Conservation (phyloP, 1,140 invertebrate genomes). For the Drosophila mayri region DNA sequence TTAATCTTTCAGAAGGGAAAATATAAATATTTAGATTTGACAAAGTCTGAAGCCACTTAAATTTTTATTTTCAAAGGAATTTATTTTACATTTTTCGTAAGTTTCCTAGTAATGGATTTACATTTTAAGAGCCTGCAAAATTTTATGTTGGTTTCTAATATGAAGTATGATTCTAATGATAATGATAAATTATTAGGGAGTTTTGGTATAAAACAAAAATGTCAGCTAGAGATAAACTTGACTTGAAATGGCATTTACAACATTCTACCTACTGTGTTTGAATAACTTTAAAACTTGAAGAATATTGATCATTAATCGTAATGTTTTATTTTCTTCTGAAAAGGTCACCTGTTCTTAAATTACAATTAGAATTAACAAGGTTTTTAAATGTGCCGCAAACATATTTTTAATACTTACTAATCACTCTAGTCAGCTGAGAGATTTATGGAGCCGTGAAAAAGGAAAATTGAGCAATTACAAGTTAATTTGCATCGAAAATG, state of each 20-base stretch:
- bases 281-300: neutral
- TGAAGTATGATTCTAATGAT: neutral
- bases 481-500: constrained; percentile 22
- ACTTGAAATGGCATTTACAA: neutral
- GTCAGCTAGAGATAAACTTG: neutral
- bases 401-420: neutral
- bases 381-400: neutral
- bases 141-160: neutral
- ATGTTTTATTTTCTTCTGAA: neutral
- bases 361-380: neutral
- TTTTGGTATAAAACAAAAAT: neutral
- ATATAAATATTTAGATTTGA: too few species aligned
- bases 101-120: too few species aligned
- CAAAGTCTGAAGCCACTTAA: too few species aligned
- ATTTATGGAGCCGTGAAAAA: constrained; percentile 22
- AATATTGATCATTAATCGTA: neutral
- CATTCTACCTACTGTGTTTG: neutral
- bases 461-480: constrained; percentile 35
- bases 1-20: neutral
- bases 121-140: neutral
- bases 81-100: too few species aligned
- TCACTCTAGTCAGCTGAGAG: neutral
- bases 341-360: constrained; percentile 2
- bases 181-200: neutral
- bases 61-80: too few species aligned